These are phyloP conservation scores for Percopsis omiscomaycus DNA, from an alignment of 2,797 vertebrate genomes.

Conservation along the genomic window DNA sequence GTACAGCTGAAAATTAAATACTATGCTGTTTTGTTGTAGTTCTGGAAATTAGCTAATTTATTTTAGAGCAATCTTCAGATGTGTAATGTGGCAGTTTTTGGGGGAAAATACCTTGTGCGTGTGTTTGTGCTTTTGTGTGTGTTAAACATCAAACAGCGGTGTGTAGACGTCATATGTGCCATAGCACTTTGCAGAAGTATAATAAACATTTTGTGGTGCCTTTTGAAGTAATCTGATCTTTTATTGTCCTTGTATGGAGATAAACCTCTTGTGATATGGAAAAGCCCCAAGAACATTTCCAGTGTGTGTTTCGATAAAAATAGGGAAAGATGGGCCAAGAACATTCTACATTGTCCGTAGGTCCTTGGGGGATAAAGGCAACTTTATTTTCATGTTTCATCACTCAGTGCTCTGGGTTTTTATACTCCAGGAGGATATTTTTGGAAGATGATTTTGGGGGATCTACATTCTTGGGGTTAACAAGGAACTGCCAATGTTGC, in stretches of 20 bases:
- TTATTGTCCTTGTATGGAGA: constrained; percentile 43
- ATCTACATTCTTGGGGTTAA: constrained; percentile 44
- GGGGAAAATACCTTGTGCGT: background rate
- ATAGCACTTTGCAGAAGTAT: constrained; percentile 19
- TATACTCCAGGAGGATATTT: constrained; percentile 48
- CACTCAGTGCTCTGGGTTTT: constrained; percentile 38
- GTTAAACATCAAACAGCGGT: constrained; percentile 13
- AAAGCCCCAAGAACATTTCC: constrained; percentile 10
- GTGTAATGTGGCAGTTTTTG: background rate
- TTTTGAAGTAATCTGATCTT: constrained; percentile 21
- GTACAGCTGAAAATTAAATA: constrained; percentile 1
- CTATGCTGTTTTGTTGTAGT: background rate
- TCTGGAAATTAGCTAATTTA: background rate
- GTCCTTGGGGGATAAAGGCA: constrained; percentile 27
- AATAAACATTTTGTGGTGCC: constrained; percentile 24
- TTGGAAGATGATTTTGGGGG: constrained; percentile 43
- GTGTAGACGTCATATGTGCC: background rate
- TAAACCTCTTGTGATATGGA: background rate
- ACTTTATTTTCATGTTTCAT: constrained; percentile 45
- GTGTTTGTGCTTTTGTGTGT: background rate
- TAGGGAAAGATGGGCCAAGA: background rate
- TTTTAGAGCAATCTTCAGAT: too few species aligned
- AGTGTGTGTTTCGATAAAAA: constrained; percentile 10
- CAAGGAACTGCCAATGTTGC: constrained; percentile 33
- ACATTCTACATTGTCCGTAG: constrained; percentile 29